Conservation (phyloP, 2,888 invertebrate species). For the Pyrrhosoma nymphula region DNA sequence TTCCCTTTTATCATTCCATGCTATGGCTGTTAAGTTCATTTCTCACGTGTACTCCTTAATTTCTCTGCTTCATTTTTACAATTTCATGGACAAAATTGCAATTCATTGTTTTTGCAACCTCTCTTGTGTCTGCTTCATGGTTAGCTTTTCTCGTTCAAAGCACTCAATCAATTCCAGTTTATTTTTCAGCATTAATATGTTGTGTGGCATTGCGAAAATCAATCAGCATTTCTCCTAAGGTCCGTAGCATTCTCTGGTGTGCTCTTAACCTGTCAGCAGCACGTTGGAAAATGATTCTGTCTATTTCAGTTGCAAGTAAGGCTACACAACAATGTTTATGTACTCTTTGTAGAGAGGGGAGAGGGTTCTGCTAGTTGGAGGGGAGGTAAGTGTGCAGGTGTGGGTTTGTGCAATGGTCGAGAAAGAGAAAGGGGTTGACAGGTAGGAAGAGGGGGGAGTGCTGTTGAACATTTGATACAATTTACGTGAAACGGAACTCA, state of each 20-base stretch:
- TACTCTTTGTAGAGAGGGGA: too few relatives aligned
- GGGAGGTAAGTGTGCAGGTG: not conserved
- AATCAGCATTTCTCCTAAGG: not conserved
- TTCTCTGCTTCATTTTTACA: too few relatives aligned
- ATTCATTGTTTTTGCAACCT: too few relatives aligned
- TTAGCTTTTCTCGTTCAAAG: too few relatives aligned
- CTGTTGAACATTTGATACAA: not conserved
- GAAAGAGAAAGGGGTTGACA: not conserved
- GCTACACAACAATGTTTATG: too few relatives aligned
- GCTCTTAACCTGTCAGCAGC: not conserved
- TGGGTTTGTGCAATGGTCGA: not conserved
- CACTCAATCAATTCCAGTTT: not conserved
- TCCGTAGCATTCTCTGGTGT: not conserved
- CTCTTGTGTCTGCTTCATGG: not conserved
- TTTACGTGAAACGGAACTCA: not conserved
- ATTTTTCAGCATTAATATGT: not conserved
- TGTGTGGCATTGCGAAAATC: not conserved
- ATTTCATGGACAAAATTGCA: too few relatives aligned
- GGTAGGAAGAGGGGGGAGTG: not conserved
- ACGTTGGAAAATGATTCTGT: not conserved
- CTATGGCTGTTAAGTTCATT: too few relatives aligned
- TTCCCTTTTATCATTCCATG: too few relatives aligned
- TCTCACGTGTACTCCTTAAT: too few relatives aligned
- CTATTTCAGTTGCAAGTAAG: too few relatives aligned
- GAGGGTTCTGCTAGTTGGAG: not conserved